Evolutionary conservation across 30 jellyfish, hydroid and myxozoan species (phyloP), one percentile per base, ranked within the genome.

Genomic region (Aurelia sp.): DNA sequence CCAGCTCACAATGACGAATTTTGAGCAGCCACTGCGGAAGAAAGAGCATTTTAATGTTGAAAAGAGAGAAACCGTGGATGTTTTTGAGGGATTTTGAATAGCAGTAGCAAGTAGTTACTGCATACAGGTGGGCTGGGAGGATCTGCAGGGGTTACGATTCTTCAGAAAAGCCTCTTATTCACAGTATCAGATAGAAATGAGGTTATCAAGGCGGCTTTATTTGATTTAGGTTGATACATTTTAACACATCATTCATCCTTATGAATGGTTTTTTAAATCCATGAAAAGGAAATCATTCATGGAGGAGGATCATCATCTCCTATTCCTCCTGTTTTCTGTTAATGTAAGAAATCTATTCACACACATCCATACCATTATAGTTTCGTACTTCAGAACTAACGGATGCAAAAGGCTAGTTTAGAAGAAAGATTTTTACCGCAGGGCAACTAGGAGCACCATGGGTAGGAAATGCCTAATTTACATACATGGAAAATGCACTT

Each of bases 51-150:
- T 76, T 76, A 27, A 60, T 20, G 37, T 63, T 76, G 31, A 16
- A 76, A 52, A 22, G 20, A 59, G 75, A 76, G 37, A 33, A 62
- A 20, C 62, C 41, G 31, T 33, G 76, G 76, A 76, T 44, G 16
- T 44, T 44, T 44, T 44, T 44, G 55, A 44, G 55, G 55, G 55
- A 44, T 44, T 44, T 59, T 76, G 37, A 21, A 8, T 76, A 4
- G 61, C 76, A 53, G 48, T 76, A 62, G 76, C 86, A 76, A 60
- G 37, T 62, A 62, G 76, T 76, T 76, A 76, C 3, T 59, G 86
- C 65, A 76, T 76, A 76, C 76, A 76, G 86, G 86, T 76, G 86
- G 86, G 40, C 86, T 23, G 21, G 31, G 41, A 58, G 37, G 59
- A 58, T 37, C 86, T 59, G 51, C 65, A 31, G 76, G 73, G 86